phyloP scores from a whole-genome alignment of 1,140 invertebrate genomes.

The Zaprionus ghesquierei region DNA sequence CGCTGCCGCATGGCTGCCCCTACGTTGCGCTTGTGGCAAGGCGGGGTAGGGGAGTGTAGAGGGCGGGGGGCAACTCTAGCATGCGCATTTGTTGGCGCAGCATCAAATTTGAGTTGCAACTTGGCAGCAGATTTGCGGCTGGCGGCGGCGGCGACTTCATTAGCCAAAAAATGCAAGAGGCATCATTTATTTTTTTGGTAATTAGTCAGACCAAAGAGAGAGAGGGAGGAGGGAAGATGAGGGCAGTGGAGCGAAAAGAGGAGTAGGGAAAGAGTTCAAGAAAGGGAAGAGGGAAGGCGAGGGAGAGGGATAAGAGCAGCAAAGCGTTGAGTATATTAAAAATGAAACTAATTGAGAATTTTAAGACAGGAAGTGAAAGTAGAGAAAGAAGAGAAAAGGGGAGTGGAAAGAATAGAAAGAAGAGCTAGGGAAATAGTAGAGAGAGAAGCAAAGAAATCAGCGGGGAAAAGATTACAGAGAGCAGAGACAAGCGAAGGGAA shows the following conservation, averaged over 20 bases:
- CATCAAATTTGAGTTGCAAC: conserved; percentile 13
- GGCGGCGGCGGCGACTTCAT: conserved; percentile 9
- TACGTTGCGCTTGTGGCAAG: background rate
- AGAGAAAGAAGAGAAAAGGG: no score
- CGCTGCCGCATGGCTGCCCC: conserved; percentile 17
- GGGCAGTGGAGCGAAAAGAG: background rate
- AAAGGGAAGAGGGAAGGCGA: background rate
- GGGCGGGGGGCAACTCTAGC: conserved; percentile 7
- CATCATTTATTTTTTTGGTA: conserved; percentile 40
- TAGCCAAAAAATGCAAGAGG: conserved; percentile 14
- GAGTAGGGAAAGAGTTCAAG: background rate
- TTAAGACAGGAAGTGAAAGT: no score
- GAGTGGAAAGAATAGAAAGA: no score
- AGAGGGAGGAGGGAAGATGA: background rate
- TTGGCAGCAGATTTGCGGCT: conserved; percentile 3
- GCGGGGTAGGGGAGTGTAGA: background rate
- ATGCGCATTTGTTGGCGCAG: conserved; percentile 20
- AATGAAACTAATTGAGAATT: no score
- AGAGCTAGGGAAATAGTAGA: no score
- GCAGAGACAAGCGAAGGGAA: no score
- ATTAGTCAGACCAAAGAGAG: background rate
- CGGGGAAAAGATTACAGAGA: no score
- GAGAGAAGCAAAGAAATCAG: no score
- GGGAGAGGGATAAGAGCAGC: no score
- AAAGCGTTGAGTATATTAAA: no score